These are phyloP conservation scores for Trochalopteron elliotii DNA, from an alignment of 2,113 vertebrate genomes.

Conservation along the genomic window DNA sequence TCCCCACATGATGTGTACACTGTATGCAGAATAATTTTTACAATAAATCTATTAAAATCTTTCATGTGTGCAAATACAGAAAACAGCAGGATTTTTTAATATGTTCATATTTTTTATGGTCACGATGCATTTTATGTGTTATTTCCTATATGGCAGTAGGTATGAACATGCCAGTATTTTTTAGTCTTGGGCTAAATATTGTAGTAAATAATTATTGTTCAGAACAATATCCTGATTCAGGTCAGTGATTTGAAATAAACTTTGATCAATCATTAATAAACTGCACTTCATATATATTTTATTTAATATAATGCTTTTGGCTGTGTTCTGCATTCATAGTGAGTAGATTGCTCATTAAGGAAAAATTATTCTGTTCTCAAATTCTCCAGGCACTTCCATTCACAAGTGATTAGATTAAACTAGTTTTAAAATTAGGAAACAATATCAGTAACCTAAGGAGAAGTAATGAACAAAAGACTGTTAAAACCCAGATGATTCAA, in stretches of 20 bases:
- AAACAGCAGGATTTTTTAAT: not conserved
- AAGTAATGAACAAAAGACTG: not conserved
- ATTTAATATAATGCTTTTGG: not conserved
- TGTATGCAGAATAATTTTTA: not conserved
- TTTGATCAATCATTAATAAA: not conserved
- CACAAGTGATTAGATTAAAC: constrained; percentile 11
- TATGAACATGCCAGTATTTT: not conserved
- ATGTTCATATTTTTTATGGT: not conserved
- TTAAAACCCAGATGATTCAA: not conserved
- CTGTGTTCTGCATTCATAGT: not conserved
- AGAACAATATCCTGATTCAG: not conserved
- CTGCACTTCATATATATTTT: not conserved
- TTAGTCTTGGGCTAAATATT: not conserved
- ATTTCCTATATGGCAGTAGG: not conserved
- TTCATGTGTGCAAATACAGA: not conserved
- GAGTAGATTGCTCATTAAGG: not conserved
- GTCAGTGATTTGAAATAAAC: not conserved
- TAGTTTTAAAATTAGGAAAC: not conserved
- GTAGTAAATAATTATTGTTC: not conserved
- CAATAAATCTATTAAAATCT: not conserved
- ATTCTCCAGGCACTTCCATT: not conserved
- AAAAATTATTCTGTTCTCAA: not conserved
- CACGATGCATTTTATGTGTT: not conserved
- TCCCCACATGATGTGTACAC: not conserved
- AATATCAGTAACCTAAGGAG: not conserved